Percentiles rank a stretch among this genome's conserved stretches.
These are phyloP conservation scores for Plecturocebus donacophilus DNA, from an alignment of 2,113 vertebrate genomes.

Conservation along the genomic window DNA sequence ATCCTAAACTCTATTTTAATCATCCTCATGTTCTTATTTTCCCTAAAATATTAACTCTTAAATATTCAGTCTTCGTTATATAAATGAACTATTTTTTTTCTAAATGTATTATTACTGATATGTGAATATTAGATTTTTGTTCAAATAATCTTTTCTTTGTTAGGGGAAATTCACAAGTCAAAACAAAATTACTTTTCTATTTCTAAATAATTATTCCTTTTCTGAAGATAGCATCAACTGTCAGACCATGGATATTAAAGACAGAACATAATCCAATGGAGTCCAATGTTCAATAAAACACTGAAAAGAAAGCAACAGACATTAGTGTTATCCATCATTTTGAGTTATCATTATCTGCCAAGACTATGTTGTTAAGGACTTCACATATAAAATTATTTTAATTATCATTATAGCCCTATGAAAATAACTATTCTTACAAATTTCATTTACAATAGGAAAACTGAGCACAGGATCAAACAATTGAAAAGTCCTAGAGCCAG, in stretches of 20 bases:
- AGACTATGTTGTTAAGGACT: neutral
- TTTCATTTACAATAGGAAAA: neutral
- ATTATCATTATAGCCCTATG: neutral
- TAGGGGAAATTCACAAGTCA: neutral
- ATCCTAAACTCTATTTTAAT: constrained; percentile 51
- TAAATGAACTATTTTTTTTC: neutral
- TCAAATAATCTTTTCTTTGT: neutral
- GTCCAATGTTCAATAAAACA: neutral
- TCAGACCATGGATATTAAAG: neutral
- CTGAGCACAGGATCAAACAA: neutral
- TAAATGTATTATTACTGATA: neutral
- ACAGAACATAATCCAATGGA: neutral
- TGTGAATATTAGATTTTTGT: neutral
- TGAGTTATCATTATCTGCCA: neutral
- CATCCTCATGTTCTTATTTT: neutral
- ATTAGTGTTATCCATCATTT: neutral
- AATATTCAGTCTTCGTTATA: neutral
- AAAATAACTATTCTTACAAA: neutral
- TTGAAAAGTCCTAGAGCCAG: neutral
- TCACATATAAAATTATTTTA: neutral
- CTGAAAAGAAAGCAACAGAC: neutral
- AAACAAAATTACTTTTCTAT: neutral
- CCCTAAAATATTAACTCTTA: neutral
- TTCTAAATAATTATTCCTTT: neutral
- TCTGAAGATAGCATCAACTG: neutral